These are phyloP conservation scores for Heliornis fulica DNA, from an alignment of 2,113 vertebrate genomes.

Conservation along the genomic window DNA sequence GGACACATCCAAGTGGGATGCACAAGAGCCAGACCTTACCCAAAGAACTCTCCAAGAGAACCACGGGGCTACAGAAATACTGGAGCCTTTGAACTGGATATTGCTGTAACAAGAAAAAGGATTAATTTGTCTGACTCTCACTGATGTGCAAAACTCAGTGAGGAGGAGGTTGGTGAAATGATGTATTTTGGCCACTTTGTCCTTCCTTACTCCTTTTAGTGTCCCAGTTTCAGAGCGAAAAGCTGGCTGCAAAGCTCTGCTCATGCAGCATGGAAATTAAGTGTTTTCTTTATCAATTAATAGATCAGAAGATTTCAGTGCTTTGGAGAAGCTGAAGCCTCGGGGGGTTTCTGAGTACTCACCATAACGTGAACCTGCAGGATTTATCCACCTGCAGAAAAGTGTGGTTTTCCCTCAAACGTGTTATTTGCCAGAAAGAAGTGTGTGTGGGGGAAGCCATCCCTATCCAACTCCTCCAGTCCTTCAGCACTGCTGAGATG, in stretches of 20 bases:
- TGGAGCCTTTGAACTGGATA: neutral
- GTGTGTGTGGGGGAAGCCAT: neutral
- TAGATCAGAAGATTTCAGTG: neutral
- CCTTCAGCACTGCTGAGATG: neutral
- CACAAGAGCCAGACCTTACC: neutral
- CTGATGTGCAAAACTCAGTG: neutral
- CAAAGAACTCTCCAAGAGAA: neutral
- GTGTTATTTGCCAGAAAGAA: neutral
- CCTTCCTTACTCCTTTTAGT: neutral
- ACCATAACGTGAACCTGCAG: neutral
- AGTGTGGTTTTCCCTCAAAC: neutral
- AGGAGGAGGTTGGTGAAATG: neutral
- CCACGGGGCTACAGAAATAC: neutral
- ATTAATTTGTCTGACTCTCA: neutral
- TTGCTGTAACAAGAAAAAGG: neutral
- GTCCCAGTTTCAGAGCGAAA: neutral
- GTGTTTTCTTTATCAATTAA: neutral
- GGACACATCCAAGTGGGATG: neutral
- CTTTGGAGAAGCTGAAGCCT: neutral
- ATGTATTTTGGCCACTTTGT: neutral
- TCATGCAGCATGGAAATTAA: neutral
- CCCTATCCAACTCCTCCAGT: neutral
- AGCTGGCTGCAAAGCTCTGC: neutral
- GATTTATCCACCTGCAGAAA: neutral
- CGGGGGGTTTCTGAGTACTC: neutral